A percentile compares a stretch with the other conserved stretches of the same genome.
phyloP scores from a whole-genome alignment of 2,113 vertebrate genomes.

The Eclectus roratus region DNA sequence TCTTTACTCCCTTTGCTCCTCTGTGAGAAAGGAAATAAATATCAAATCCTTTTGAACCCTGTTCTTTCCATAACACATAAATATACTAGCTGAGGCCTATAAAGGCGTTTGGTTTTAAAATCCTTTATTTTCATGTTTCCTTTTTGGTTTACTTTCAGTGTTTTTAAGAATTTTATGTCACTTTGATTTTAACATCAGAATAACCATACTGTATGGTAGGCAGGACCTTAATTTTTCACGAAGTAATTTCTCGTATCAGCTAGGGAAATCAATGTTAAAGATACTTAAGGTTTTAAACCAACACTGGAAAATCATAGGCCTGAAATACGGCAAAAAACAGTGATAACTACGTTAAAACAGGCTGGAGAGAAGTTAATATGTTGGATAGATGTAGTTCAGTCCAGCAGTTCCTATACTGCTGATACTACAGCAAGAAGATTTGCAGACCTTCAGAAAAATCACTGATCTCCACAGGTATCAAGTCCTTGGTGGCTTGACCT shows the following conservation, averaged over 20 bases:
- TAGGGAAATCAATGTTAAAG: background rate
- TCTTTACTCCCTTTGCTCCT: background rate
- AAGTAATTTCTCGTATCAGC: background rate
- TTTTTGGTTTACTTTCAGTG: background rate
- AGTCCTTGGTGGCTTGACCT: background rate
- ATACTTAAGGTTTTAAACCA: background rate
- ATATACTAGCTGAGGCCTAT: accelerated
- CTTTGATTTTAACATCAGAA: background rate
- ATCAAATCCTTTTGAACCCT: background rate
- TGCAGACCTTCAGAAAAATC: background rate
- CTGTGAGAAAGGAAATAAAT: background rate
- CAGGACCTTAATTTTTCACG: background rate
- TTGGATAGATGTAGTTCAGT: background rate
- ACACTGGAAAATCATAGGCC: background rate
- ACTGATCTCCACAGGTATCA: background rate
- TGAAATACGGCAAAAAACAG: background rate
- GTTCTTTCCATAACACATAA: background rate
- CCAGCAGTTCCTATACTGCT: background rate
- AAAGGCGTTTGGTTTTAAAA: background rate
- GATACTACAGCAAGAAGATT: background rate
- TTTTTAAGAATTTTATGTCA: accelerated
- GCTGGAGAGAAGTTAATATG: background rate
- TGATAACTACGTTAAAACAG: background rate
- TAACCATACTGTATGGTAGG: background rate
- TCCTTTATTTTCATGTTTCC: background rate